Evolutionary conservation across 1,140 invertebrate species (phyloP).

Genomic region (Platyscapa corneri): DNA sequence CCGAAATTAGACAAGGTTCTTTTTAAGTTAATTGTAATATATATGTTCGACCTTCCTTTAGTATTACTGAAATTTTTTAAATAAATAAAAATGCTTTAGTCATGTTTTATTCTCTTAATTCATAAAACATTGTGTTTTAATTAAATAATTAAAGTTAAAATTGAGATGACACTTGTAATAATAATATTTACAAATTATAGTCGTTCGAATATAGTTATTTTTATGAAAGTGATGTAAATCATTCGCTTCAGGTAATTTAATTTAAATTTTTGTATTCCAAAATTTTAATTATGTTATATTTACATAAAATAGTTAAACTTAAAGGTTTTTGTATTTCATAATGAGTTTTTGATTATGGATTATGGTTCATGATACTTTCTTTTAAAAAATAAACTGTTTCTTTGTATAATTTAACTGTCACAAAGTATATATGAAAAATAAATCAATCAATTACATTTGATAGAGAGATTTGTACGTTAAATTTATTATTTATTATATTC

Average conservation of each 20-base stretch:
- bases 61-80: background rate
- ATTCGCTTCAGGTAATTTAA: no score
- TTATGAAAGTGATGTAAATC: no score
- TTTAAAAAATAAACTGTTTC: background rate
- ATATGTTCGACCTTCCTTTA: background rate
- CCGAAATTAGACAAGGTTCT: background rate
- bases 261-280: no score
- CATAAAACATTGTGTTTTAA: background rate
- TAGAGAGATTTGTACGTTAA: background rate
- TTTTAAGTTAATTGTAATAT: background rate
- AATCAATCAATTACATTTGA: background rate
- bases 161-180: no score
- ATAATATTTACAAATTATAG: no score
- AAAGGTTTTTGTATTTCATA: no score
- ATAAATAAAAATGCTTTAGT: background rate
- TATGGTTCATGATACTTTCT: background rate
- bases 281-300: no score
- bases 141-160: no score
- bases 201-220: no score
- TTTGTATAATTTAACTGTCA: background rate
- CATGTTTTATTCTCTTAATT: background rate
- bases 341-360: background rate
- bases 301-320: no score
- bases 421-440: background rate
- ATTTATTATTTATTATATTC: slow-evolving; percentile 10